Conservation (phyloP, 1,140 invertebrate genomes). For the Bombus turneri region DNA sequence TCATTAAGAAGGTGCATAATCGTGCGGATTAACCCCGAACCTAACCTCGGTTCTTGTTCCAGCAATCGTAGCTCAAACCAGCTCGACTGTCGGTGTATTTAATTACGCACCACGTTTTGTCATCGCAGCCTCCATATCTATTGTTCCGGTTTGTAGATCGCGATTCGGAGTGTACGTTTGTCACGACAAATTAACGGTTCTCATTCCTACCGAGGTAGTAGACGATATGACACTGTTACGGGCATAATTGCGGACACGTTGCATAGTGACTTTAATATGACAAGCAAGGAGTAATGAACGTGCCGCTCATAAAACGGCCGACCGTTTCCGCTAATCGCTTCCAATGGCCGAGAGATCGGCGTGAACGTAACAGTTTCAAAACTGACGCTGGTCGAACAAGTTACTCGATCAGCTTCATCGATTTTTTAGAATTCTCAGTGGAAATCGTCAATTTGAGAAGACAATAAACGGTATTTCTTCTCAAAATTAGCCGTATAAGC, state of each 20-base stretch:
- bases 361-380: slow-evolving; percentile 3
- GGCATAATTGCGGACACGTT: neutral
- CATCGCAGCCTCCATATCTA: neutral
- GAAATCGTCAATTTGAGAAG: no score
- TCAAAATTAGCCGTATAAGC: no score
- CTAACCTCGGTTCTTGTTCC: neutral
- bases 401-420: neutral
- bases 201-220: neutral
- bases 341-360: neutral
- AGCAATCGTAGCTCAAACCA: neutral
- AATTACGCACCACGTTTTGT: no score
- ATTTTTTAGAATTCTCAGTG: no score
- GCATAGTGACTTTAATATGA: neutral
- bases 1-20: no score
- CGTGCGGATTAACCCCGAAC: no score
- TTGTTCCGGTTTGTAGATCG: neutral
- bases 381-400: neutral
- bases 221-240: neutral
- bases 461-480: no score
- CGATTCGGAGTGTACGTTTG: neutral
- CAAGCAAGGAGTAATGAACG: neutral
- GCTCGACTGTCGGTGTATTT: neutral
- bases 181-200: slow-evolving; percentile 1
- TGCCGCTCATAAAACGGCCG: slow-evolving; percentile 1
- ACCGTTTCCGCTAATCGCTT: neutral